Conservation (phyloP, 2,797 vertebrate species). For the Phrynocephalus forsythii region DNA sequence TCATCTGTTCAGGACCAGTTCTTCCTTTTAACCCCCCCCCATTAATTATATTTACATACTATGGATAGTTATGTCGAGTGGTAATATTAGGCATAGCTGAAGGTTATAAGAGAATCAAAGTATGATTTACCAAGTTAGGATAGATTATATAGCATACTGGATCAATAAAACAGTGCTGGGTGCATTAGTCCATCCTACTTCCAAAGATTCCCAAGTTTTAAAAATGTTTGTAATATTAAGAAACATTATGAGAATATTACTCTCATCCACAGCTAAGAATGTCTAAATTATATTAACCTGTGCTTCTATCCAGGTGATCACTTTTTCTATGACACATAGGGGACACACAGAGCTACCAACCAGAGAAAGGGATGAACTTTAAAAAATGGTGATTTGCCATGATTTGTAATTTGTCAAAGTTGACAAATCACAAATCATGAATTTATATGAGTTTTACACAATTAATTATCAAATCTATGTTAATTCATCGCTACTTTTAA, state of each 20-base stretch:
- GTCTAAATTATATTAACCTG: conserved; percentile 1
- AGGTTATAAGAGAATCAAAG: conserved; percentile 49
- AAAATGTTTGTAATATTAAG: conserved; percentile 67
- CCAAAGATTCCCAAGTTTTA: conserved; percentile 54
- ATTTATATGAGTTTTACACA: too few relatives aligned
- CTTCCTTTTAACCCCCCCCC: conserved; percentile 37
- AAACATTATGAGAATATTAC: conserved; percentile 4
- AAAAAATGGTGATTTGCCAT: too few relatives aligned
- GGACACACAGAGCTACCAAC: not conserved
- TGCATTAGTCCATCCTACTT: conserved; percentile 58
- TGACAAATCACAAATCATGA: too few relatives aligned
- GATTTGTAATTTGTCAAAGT: too few relatives aligned
- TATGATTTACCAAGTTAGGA: conserved; percentile 56
- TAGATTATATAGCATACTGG: conserved; percentile 62
- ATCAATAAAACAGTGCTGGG: conserved; percentile 57
- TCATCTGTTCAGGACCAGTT: conserved; percentile 56
- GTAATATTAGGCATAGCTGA: conserved; percentile 46
- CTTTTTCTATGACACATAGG: not conserved
- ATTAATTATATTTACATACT: conserved; percentile 36
- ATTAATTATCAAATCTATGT: too few relatives aligned
- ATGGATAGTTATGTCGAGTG: conserved; percentile 50
- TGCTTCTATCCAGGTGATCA: not conserved
- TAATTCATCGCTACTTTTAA: too few relatives aligned
- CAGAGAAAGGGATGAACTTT: too few relatives aligned
- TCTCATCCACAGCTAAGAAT: conserved; percentile 1